Percentiles rank a stretch among this genome's conserved stretches.
Evolutionary conservation across 2,888 invertebrate species (phyloP).

Genomic region (Drosophila peninsularis): DNA sequence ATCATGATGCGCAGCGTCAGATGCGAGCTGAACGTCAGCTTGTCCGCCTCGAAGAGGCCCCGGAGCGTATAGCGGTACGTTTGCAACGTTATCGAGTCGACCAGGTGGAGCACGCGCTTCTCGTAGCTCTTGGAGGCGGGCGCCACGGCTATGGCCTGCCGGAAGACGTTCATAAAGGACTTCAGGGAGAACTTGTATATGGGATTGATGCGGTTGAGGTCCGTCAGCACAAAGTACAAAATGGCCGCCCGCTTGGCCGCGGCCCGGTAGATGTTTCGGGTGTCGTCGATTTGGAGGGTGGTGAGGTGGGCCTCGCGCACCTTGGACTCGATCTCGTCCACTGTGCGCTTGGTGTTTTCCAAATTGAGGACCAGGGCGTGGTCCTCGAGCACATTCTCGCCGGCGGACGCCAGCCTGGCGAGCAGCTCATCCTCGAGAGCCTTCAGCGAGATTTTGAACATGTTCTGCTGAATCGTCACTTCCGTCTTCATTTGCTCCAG

Average conservation of each 20-base stretch:
- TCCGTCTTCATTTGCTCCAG: slow-evolving; percentile 93
- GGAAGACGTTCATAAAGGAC: slow-evolving; percentile 96
- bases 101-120: slow-evolving; percentile 89
- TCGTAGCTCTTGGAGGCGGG: slow-evolving; percentile 89
- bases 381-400: slow-evolving; percentile 96
- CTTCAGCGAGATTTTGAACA: slow-evolving; percentile 96
- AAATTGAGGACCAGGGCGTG: slow-evolving; percentile 95
- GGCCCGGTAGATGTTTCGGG: slow-evolving; percentile 93
- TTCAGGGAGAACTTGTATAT: slow-evolving; percentile 98
- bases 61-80: slow-evolving; percentile 95
- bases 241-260: slow-evolving; percentile 95
- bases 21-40: slow-evolving; percentile 95
- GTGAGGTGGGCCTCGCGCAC: slow-evolving; percentile 95
- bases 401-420: slow-evolving; percentile 94
- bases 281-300: slow-evolving; percentile 94
- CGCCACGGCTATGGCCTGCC: slow-evolving; percentile 91
- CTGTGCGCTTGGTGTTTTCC: slow-evolving; percentile 96
- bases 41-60: slow-evolving; percentile 96
- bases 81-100: slow-evolving; percentile 94
- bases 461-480: slow-evolving; percentile 96
- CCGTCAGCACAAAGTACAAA: slow-evolving; percentile 96
- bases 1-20: slow-evolving; percentile 89
- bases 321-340: slow-evolving; percentile 94
- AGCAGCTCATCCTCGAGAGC: slow-evolving; percentile 95
- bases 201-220: slow-evolving; percentile 95